Conservation (phyloP, 1,140 invertebrate genomes). For the Cepaea nemoralis region DNA sequence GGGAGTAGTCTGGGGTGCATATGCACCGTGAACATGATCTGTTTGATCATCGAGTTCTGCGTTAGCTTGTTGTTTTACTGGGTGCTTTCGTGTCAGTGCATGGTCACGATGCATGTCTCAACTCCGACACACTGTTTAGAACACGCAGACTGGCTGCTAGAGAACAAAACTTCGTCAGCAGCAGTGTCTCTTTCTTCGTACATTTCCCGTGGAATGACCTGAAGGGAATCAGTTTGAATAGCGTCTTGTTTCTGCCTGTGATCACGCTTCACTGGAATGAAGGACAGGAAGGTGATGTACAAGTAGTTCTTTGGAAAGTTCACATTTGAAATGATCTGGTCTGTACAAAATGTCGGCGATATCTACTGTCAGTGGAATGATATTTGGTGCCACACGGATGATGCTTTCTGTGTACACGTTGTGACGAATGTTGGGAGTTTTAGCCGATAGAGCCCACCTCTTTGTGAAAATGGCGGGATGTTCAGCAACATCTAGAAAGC, state of each 20-base stretch:
- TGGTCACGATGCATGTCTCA: too few species aligned
- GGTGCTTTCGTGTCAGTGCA: too few species aligned
- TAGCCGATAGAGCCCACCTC: slow-evolving; percentile 13
- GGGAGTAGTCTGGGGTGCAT: too few species aligned
- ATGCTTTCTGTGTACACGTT: not conserved
- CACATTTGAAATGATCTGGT: not conserved
- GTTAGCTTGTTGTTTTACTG: too few species aligned
- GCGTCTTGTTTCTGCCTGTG: not conserved
- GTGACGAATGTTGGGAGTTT: slow-evolving; percentile 8
- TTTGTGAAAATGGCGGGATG: slow-evolving; percentile 26
- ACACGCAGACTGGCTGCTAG: too few species aligned
- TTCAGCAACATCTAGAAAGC: slow-evolving; percentile 1
- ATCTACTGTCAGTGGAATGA: not conserved
- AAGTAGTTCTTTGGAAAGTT: not conserved
- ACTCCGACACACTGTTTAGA: too few species aligned
- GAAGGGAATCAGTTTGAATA: not conserved
- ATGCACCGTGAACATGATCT: too few species aligned
- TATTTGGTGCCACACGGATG: not conserved
- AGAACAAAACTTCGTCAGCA: too few species aligned
- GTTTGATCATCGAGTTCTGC: too few species aligned
- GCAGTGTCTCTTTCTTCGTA: too few species aligned
- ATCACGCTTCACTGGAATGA: not conserved
- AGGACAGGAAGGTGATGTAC: not conserved
- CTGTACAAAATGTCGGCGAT: not conserved
- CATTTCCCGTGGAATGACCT: not conserved